Evolutionary conservation across 2,113 vertebrate genomes (phyloP).

Genomic region (Macaca mulatta): DNA sequence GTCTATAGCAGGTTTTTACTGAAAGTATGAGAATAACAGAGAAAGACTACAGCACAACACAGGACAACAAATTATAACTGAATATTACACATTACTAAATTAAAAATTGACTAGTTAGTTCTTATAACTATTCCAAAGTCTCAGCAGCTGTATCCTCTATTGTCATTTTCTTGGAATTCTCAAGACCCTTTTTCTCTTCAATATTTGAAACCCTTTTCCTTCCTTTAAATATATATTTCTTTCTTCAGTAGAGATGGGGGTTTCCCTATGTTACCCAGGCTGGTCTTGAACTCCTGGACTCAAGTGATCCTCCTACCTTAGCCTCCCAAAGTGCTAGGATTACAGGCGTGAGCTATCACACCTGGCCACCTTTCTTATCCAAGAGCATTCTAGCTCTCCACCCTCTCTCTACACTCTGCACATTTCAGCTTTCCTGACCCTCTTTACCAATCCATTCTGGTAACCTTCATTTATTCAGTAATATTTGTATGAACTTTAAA

Average conservation of each 20-base stretch:
- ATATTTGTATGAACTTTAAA: background rate
- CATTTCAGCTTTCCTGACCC: background rate
- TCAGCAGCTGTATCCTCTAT: background rate
- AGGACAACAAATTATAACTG: slow-evolving; percentile 1
- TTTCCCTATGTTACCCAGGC: no score
- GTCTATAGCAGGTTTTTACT: slow-evolving; percentile 27
- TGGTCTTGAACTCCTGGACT: no score
- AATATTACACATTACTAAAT: slow-evolving; percentile 20
- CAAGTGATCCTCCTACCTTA: no score
- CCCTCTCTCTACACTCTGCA: background rate
- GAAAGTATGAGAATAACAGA: background rate
- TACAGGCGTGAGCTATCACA: no score
- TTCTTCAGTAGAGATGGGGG: no score
- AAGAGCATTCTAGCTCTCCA: background rate
- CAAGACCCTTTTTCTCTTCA: background rate
- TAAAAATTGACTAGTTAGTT: background rate
- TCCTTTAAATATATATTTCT: no score
- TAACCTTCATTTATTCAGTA: slow-evolving; percentile 5
- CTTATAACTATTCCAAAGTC: background rate
- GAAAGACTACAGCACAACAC: background rate
- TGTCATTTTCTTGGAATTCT: background rate
- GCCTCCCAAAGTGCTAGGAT: no score
- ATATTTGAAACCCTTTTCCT: background rate
- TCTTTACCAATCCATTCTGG: background rate
- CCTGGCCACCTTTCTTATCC: background rate